A percentile compares a stretch with the other conserved stretches of the same genome.
Evolutionary conservation across 2,888 invertebrate species (phyloP).

Genomic region (Ennomos erosarius): DNA sequence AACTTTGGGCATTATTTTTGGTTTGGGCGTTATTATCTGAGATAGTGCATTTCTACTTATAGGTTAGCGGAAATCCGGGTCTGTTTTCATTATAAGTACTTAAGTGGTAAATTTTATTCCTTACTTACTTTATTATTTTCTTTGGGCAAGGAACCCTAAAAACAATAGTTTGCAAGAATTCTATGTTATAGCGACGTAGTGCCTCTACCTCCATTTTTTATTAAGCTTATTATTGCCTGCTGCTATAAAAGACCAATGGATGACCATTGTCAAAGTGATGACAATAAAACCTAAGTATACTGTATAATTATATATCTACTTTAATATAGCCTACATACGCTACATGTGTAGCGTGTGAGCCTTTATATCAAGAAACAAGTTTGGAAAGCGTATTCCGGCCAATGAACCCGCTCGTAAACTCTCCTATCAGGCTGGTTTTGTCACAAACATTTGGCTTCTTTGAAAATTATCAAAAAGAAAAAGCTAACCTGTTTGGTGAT

Average conservation of each 20-base stretch:
- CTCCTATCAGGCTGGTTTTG: constrained; percentile 65
- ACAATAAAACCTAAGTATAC: constrained; percentile 51
- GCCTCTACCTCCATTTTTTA: constrained; percentile 24
- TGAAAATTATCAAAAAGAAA: constrained; percentile 37
- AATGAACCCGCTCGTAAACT: constrained; percentile 63
- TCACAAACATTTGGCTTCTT: constrained; percentile 48
- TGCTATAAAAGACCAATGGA: constrained; percentile 52
- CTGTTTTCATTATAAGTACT: too few relatives aligned
- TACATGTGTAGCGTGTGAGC: constrained; percentile 46
- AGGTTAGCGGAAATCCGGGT: too few relatives aligned
- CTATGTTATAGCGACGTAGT: not conserved
- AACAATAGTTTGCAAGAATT: not conserved
- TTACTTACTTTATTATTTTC: too few relatives aligned
- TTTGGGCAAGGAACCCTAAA: too few relatives aligned
- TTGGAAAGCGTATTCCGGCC: constrained; percentile 77
- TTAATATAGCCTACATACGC: constrained; percentile 17
- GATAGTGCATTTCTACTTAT: too few relatives aligned
- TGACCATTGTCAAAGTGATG: constrained; percentile 55
- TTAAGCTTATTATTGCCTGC: constrained; percentile 40
- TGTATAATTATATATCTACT: too few relatives aligned
- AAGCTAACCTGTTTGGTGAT: constrained; percentile 42
- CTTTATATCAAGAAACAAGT: constrained; percentile 73
- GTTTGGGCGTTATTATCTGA: too few relatives aligned
- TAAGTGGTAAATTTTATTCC: too few relatives aligned
- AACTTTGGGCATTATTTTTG: too few relatives aligned